phyloP scores from a whole-genome alignment of 2,797 vertebrate species.

The Microctenopoma steveboyesi region DNA sequence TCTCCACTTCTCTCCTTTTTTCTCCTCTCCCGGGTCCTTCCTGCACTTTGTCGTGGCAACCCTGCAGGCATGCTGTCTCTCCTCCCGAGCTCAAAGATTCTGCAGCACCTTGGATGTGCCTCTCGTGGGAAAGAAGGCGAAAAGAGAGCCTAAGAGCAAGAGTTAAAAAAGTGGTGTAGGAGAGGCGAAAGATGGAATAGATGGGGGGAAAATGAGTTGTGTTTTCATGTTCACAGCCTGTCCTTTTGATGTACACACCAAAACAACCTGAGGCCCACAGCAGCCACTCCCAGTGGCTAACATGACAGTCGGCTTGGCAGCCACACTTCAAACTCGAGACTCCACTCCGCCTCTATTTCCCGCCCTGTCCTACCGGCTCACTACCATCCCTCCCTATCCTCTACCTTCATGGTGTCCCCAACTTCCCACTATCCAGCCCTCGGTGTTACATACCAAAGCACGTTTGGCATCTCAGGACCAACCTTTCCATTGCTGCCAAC shows the following conservation, averaged over 20 bases:
- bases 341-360: constrained; percentile 69
- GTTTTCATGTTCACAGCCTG: constrained; percentile 79
- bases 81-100: constrained; percentile 73
- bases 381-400: constrained; percentile 57
- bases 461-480: constrained; percentile 73
- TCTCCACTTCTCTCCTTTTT: constrained; percentile 39
- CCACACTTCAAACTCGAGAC: constrained; percentile 58
- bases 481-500: constrained; percentile 70
- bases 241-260: constrained; percentile 80
- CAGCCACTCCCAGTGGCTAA: constrained; percentile 76
- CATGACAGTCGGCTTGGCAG: constrained; percentile 79
- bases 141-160: constrained; percentile 63
- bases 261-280: constrained; percentile 79
- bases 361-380: constrained; percentile 71
- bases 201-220: constrained; percentile 62
- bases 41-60: constrained; percentile 67
- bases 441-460: constrained; percentile 73
- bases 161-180: constrained; percentile 47
- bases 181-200: constrained; percentile 63
- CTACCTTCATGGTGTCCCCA: constrained; percentile 58
- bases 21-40: constrained; percentile 48
- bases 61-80: constrained; percentile 71
- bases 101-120: constrained; percentile 68
- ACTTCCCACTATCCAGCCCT: constrained; percentile 59
- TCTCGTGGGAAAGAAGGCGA: constrained; percentile 65